phyloP scores from a whole-genome alignment of 35 echinoderm and acorn worm genomes.

The Holothuria glaberrima region DNA sequence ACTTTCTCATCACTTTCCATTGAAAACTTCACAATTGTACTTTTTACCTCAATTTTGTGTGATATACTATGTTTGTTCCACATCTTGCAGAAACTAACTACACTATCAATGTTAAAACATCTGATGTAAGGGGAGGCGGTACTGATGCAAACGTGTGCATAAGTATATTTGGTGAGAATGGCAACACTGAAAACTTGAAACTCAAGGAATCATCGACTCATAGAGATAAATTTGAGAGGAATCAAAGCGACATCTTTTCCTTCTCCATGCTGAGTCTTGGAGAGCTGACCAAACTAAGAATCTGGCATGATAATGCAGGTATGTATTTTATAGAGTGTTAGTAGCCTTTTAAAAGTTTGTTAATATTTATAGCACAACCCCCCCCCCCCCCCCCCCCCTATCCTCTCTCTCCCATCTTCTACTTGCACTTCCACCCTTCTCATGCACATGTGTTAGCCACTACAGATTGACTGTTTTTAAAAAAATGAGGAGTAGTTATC shows the following conservation, averaged over 20 bases:
- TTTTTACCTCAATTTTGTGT: no score
- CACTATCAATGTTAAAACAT: conserved; percentile 90
- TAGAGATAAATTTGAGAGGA: conserved; percentile 95
- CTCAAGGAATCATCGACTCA: conserved; percentile 95
- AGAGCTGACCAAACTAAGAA: conserved; percentile 79
- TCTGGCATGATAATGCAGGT: conserved; percentile 99
- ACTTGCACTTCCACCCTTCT: no score
- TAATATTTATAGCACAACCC: no score
- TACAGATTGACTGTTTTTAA: no score
- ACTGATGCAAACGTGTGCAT: conserved; percentile 94
- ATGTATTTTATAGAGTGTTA: not conserved
- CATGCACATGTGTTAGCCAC: no score
- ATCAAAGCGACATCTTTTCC: conserved; percentile 83
- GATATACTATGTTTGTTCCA: no score
- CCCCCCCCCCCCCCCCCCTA: no score
- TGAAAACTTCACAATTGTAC: no score
- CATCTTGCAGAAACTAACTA: conserved; percentile 81
- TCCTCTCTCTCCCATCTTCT: no score
- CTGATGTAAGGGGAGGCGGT: conserved; percentile 79
- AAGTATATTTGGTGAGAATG: conserved; percentile 88
- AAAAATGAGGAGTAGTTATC: no score
- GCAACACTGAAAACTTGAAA: conserved; percentile 79
- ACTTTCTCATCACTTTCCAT: no score
- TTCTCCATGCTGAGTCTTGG: conserved; percentile 92
- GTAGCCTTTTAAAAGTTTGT: no score